Evolutionary conservation across 1,140 invertebrate genomes (phyloP).

Genomic region (Sycophila sp.): DNA sequence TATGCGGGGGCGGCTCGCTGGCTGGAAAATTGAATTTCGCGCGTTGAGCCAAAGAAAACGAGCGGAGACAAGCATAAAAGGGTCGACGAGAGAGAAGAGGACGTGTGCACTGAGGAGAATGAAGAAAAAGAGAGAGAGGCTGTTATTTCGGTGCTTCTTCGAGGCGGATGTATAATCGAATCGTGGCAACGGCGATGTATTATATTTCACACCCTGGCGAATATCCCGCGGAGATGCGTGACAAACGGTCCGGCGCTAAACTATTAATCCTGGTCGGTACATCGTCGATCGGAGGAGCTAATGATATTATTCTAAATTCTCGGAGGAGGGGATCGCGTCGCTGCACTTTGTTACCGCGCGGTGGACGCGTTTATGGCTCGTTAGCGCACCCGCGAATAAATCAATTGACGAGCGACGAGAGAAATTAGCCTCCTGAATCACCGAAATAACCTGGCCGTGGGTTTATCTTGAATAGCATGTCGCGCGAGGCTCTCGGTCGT

Average conservation of each 20-base stretch:
- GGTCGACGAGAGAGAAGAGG: neutral
- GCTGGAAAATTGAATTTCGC: slow-evolving; percentile 26
- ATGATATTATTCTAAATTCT: slow-evolving; percentile 8
- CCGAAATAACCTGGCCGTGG: too few relatives aligned
- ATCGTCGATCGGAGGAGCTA: too few relatives aligned
- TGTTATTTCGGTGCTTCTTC: neutral
- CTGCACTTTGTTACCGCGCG: too few relatives aligned
- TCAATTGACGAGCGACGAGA: too few relatives aligned
- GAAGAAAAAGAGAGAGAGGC: slow-evolving; percentile 40
- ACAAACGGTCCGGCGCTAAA: neutral
- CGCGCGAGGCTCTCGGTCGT: too few relatives aligned
- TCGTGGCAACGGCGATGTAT: slow-evolving; percentile 35
- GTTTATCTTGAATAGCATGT: too few relatives aligned
- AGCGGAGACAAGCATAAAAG: slow-evolving; percentile 20
- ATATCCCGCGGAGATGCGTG: slow-evolving; percentile 25
- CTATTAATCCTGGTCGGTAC: too few relatives aligned
- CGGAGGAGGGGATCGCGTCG: too few relatives aligned
- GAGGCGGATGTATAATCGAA: slow-evolving; percentile 39
- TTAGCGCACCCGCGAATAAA: too few relatives aligned
- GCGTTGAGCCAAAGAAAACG: slow-evolving; percentile 40
- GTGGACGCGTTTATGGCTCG: too few relatives aligned
- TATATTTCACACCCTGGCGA: slow-evolving; percentile 42
- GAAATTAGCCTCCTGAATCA: too few relatives aligned
- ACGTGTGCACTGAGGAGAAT: too few relatives aligned
- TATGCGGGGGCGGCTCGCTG: neutral